Evolutionary conservation across 35 echinoderm and acorn worm species (phyloP), one percentile per base, ranked within the genome.

Genomic region (Hemicentrotus pulcherrimus): DNA sequence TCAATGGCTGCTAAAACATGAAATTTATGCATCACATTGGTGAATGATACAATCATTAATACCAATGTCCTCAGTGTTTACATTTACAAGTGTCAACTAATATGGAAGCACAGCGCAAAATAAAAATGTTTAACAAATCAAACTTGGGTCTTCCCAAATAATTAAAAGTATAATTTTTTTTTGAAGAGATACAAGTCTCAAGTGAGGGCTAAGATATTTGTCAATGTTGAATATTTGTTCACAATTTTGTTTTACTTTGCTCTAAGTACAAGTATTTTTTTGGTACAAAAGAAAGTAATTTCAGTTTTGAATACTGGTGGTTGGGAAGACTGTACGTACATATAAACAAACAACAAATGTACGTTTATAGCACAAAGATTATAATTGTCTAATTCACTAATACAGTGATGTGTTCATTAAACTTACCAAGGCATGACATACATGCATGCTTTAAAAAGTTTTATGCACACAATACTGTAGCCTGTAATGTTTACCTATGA

Each of bases 231-330:
- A 22, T 6, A n/a, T 78, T 78, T 78, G 65, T 78, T 78, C 65
- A 78, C 28, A 78, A 78, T 78, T 28, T 78, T 78, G 24, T 78
- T 78, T 78, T 28, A 78, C 22, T 78, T 78, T 78, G 65, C 65
- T 78, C n/a, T 22, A 78, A 55, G 50, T 55, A 55, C 15, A 55
- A 55, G 50, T 55, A 10, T 55, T 14, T 55, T 55, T 55, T 78
- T 78, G 19, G 65, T 78, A 78, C 65, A 78, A 78, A 78, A 78
- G 52, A 78, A 78, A 78, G 18, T 41, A 90, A 90, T 90, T 90
- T 90, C 88, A 90, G 88, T 45, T 90, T 16, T 90, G 32, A 90
- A 90, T 90, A 90, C 88, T 90, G 88, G 46, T 19, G 88, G 88
- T 90, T 2, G 88, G 88, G 88, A 90, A 90, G 88, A 90, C 88